A percentile compares a stretch with the other conserved stretches of the same genome.
Conservation (phyloP, 2,888 invertebrate genomes). For the Drosophila acutilabella region DNA sequence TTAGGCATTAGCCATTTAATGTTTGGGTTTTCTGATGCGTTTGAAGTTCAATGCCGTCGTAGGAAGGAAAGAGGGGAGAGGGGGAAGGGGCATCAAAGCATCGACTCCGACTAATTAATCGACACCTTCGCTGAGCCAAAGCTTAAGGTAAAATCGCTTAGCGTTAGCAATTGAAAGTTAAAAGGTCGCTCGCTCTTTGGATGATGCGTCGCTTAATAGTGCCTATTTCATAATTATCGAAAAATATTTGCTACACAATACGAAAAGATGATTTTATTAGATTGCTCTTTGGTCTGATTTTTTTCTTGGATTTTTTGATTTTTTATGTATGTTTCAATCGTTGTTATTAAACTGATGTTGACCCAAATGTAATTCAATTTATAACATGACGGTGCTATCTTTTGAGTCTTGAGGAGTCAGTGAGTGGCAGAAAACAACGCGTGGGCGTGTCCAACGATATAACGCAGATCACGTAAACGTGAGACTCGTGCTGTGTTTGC, state of each 20-base stretch:
- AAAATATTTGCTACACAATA: slow-evolving; percentile 16
- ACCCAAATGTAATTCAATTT: slow-evolving; percentile 48
- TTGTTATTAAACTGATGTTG: slow-evolving; percentile 38
- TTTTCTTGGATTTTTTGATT: neutral
- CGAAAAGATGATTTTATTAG: slow-evolving; percentile 41
- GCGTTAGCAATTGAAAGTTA: slow-evolving; percentile 46
- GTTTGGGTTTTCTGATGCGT: slow-evolving; percentile 26
- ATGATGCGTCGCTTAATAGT: slow-evolving; percentile 32
- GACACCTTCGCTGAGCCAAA: slow-evolving; percentile 40
- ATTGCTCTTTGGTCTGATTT: slow-evolving; percentile 27
- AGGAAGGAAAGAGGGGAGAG: neutral
- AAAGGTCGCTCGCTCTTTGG: slow-evolving; percentile 28
- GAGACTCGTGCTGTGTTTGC: slow-evolving; percentile 47
- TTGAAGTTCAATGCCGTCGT: slow-evolving; percentile 67
- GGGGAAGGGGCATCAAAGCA: slow-evolving; percentile 8
- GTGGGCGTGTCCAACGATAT: slow-evolving; percentile 38
- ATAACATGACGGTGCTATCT: slow-evolving; percentile 47
- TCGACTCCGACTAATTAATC: slow-evolving; percentile 41
- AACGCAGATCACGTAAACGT: slow-evolving; percentile 58
- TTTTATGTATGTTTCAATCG: neutral
- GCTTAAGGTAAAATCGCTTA: slow-evolving; percentile 52
- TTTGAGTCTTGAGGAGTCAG: slow-evolving; percentile 11
- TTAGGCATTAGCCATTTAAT: slow-evolving; percentile 45
- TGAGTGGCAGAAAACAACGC: neutral
- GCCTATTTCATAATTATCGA: slow-evolving; percentile 47